Percentiles rank a stretch among this genome's conserved stretches.
Conservation (phyloP, 1,140 invertebrate species). For the Antheraea pernyi region DNA sequence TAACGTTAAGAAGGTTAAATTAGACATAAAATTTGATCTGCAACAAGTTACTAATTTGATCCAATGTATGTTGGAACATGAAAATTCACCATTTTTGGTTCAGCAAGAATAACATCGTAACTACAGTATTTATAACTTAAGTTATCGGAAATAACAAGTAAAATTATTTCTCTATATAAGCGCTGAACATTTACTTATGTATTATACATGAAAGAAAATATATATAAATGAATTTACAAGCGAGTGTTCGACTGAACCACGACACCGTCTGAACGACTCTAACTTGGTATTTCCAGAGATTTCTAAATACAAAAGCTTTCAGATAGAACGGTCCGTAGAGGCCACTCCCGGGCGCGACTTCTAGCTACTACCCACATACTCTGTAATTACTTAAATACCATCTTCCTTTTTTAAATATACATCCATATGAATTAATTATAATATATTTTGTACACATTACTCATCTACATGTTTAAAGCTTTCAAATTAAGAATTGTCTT, state of each 20-base stretch:
- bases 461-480: constrained; percentile 65
- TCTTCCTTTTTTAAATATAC: constrained; percentile 41
- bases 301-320: neutral
- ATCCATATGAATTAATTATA: constrained; percentile 29
- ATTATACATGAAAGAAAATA: constrained; percentile 9
- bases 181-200: neutral
- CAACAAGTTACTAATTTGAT: too few relatives aligned
- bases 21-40: too few relatives aligned
- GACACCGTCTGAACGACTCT: neutral
- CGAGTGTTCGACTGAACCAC: neutral
- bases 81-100: neutral
- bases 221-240: constrained; percentile 3
- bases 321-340: neutral
- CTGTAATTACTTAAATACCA: neutral
- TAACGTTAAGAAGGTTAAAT: neutral
- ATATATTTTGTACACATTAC: constrained; percentile 55
- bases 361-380: neutral
- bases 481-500: constrained; percentile 68
- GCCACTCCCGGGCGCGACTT: neutral
- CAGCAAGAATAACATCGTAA: neutral
- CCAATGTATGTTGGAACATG: too few relatives aligned
- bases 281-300: neutral
- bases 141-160: neutral
- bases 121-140: too few relatives aligned
- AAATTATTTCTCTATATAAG: neutral